Percentiles rank a stretch among this genome's conserved stretches.
These are phyloP conservation scores for Leuciscus waleckii DNA, from an alignment of 2,797 vertebrate species.

Conservation along the genomic window DNA sequence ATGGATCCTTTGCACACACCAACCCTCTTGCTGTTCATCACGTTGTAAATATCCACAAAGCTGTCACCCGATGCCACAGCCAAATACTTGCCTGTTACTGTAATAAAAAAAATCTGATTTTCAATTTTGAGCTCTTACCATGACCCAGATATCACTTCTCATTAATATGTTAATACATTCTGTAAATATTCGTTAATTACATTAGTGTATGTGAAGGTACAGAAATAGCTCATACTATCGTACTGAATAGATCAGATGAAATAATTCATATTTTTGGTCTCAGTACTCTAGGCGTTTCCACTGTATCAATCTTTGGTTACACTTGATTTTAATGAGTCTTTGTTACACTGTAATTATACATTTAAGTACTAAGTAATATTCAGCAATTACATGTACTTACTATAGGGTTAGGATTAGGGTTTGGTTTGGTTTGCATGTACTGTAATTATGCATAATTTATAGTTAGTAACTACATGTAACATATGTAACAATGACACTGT, in stretches of 20 bases:
- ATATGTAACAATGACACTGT: no score
- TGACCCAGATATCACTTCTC: not conserved
- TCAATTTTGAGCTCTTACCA: conserved; percentile 30
- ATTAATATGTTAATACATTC: conserved; percentile 25
- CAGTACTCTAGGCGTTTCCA: not conserved
- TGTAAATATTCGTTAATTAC: not conserved
- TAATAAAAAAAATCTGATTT: conserved; percentile 30
- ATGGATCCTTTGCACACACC: conserved; percentile 95
- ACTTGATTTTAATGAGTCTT: no score
- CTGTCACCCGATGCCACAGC: conserved; percentile 95
- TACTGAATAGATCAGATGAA: not conserved
- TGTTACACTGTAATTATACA: no score
- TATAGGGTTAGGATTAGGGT: no score
- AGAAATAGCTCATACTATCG: conserved; percentile 13
- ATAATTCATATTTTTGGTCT: not conserved
- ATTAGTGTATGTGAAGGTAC: conserved; percentile 27
- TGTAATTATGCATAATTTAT: no score
- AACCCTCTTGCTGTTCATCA: conserved; percentile 96
- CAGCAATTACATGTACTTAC: no score
- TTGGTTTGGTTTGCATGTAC: no score
- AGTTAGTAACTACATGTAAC: no score
- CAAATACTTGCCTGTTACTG: conserved; percentile 94
- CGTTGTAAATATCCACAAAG: conserved; percentile 98
- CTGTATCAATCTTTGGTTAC: not conserved
- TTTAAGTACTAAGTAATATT: no score